phyloP scores from a whole-genome alignment of 1,140 invertebrate species.

The Ips nitidus region DNA sequence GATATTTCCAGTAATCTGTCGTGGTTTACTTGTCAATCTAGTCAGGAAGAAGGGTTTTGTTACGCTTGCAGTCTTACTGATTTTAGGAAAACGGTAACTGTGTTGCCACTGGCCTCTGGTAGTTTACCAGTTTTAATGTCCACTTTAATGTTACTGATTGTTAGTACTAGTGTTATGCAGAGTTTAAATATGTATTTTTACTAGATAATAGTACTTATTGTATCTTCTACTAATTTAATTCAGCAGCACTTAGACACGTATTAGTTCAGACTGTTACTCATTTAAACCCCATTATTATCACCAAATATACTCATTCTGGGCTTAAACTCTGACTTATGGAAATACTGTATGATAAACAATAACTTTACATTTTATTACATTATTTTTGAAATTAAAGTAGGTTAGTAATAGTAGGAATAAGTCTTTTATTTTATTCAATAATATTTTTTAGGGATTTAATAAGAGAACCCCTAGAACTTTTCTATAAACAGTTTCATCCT shows the following conservation, averaged over 20 bases:
- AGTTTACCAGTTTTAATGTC: conserved; percentile 40
- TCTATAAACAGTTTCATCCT: too few relatives aligned
- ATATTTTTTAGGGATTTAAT: too few relatives aligned
- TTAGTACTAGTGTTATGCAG: neutral
- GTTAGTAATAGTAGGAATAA: too few relatives aligned
- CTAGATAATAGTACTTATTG: neutral
- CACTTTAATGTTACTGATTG: conserved; percentile 21
- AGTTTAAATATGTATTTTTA: neutral
- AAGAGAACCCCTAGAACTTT: too few relatives aligned
- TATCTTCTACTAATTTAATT: neutral
- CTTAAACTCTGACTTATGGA: neutral
- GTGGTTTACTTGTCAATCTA: conserved; percentile 55
- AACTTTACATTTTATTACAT: neutral
- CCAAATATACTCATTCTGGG: neutral
- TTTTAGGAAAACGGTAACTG: conserved; percentile 58
- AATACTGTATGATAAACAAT: neutral
- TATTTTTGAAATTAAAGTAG: neutral
- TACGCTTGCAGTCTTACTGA: conserved; percentile 67
- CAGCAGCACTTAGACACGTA: neutral
- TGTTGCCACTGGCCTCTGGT: conserved; percentile 50
- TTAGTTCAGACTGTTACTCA: neutral
- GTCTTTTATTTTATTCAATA: too few relatives aligned
- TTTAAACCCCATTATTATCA: neutral
- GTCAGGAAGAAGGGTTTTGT: conserved; percentile 57
- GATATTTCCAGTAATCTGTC: conserved; percentile 57